Evolutionary conservation across 1,140 invertebrate species (phyloP), one percentile per base, ranked within the genome.

Genomic region (Drosophila burlai): DNA sequence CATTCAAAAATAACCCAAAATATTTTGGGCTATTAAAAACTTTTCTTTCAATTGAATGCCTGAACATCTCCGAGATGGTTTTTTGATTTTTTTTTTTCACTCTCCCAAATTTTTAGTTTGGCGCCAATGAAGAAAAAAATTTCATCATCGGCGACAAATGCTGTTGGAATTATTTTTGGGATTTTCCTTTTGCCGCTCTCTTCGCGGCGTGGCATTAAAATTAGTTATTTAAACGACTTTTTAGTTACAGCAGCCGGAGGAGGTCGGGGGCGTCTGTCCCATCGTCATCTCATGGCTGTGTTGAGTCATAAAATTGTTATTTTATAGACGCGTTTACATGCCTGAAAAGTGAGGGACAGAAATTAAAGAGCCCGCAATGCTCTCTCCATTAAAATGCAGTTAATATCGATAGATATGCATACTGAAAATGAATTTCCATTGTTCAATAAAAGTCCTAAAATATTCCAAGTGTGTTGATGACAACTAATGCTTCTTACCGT

Each of bases 11-110:
- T 59, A 66, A 72, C 73, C 84, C 76, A 86, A 86, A 57, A 89
- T 83, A 83, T 86, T 89, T 79, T 69, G 49, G 64, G 61, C 72
- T 62, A 77, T 83, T 80, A 89, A 80, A 83, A 79, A 75, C 66
- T 60, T 83, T 86, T 68, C 72, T 73, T 89, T 77, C 77, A 87
- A 89, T 87, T 89, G 76, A 81, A 85, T 67, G 81, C 45, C 74
- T 62, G 29, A 71, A 62, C 52, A 77, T 77, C 59, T 57, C 58
- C 40, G 34, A 45, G 31, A 45, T 46, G 67, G 13, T 61, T 83
- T 75, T 75, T 67, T 64, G 47, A 26, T 49, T 50, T 50, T 29
- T 49, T n/a, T 29, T 29, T 29, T 57, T 34, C 31, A 34, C 57
- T 46, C 47, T 72, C 47, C 36, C 21, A 18, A 54, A 13, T 34